These are phyloP conservation scores for Troides oblongomaculatus DNA, from an alignment of 2,888 invertebrate species.

Conservation along the genomic window DNA sequence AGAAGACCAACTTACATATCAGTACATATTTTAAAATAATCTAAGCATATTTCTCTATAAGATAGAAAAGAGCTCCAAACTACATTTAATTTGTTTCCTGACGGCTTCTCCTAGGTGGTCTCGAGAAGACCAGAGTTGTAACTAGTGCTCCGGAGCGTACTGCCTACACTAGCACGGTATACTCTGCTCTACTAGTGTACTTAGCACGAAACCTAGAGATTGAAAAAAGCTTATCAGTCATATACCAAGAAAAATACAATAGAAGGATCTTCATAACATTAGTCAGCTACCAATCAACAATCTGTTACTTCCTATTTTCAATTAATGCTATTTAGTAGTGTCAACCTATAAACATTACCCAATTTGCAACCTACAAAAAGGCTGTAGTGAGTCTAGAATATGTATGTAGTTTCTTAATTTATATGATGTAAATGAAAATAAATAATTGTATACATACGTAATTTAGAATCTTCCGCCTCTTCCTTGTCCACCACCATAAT, in stretches of 20 bases:
- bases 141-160: conserved; percentile 80
- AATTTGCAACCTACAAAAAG: conserved; percentile 43
- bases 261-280: conserved; percentile 73
- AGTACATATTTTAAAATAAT: conserved; percentile 68
- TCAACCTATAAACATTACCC: conserved; percentile 44
- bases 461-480: conserved; percentile 55
- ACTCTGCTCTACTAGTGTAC: conserved; percentile 79
- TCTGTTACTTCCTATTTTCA: conserved; percentile 47
- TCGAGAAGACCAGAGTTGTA: conserved; percentile 75
- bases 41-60: conserved; percentile 65
- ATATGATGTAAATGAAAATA: conserved; percentile 39
- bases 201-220: conserved; percentile 81
- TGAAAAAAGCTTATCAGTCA: conserved; percentile 76
- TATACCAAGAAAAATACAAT: conserved; percentile 53
- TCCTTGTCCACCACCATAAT: conserved; percentile 62
- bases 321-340: conserved; percentile 76
- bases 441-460: conserved; percentile 51
- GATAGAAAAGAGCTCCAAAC: conserved; percentile 63
- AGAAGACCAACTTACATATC: conserved; percentile 75
- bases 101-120: conserved; percentile 76
- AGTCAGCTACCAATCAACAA: conserved; percentile 50
- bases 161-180: conserved; percentile 78
- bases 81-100: conserved; percentile 71
- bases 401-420: conserved; percentile 37
- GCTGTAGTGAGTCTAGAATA: conserved; percentile 34